Conservation (phyloP, 2,113 vertebrate species). For the Vulpes vulpes region DNA sequence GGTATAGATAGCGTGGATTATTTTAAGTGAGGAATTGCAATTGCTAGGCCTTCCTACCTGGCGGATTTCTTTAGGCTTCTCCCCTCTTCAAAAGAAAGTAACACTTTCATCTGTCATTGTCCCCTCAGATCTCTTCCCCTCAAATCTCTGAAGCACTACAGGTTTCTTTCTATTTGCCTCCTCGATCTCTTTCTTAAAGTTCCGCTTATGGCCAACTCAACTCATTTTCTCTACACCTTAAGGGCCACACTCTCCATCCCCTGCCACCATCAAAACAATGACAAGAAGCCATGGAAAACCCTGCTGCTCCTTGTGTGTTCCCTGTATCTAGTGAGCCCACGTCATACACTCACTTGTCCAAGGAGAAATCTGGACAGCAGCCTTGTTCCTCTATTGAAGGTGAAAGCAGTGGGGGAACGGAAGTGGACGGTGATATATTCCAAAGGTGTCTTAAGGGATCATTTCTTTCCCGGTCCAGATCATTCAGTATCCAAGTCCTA, state of each 20-base stretch:
- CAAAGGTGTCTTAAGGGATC: background rate
- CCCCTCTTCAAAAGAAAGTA: background rate
- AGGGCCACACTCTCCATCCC: background rate
- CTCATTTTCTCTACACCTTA: background rate
- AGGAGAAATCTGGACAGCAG: background rate
- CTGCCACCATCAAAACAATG: background rate
- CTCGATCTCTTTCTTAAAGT: background rate
- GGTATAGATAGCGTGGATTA: background rate
- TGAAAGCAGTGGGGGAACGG: background rate
- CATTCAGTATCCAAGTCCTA: background rate
- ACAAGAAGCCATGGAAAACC: background rate
- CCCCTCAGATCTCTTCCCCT: no score
- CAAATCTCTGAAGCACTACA: background rate
- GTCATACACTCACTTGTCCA: background rate
- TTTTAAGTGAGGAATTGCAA: background rate
- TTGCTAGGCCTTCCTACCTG: background rate
- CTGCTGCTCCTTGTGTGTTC: background rate
- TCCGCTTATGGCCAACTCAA: fast-evolving
- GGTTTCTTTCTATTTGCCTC: background rate
- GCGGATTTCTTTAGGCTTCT: background rate
- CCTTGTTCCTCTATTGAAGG: background rate
- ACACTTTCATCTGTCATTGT: background rate
- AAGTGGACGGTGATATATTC: background rate
- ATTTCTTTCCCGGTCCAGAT: background rate
- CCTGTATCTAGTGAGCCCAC: background rate